These are phyloP conservation scores for Drosophila paramelanica DNA, from an alignment of 2,888 invertebrate species.

Conservation along the genomic window DNA sequence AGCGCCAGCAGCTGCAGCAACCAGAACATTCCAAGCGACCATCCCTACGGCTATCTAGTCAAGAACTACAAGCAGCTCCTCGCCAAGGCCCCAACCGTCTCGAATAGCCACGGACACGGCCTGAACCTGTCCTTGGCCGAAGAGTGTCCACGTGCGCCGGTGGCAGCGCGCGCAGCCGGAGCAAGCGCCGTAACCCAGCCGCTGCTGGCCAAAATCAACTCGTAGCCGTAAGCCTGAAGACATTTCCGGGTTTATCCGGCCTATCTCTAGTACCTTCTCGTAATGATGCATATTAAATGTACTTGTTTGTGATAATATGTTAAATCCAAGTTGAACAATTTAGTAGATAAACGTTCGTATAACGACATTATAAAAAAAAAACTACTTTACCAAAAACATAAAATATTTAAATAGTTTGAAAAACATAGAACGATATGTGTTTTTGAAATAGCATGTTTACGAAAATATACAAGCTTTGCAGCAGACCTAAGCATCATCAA, in stretches of 20 bases:
- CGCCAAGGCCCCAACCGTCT: slow-evolving; percentile 63
- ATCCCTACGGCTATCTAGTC: slow-evolving; percentile 71
- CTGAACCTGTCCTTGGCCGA: slow-evolving; percentile 42
- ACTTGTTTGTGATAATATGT: slow-evolving; percentile 78
- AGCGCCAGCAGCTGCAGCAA: slow-evolving; percentile 54
- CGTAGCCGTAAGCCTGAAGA: slow-evolving; percentile 62
- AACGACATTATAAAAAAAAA: slow-evolving; percentile 10
- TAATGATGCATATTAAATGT: slow-evolving; percentile 67
- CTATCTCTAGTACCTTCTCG: slow-evolving; percentile 49
- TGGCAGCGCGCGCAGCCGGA: slow-evolving; percentile 39
- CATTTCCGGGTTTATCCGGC: slow-evolving; percentile 15
- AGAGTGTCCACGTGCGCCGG: slow-evolving; percentile 42
- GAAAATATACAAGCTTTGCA: not conserved
- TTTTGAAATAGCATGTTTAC: not conserved
- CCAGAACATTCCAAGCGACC: slow-evolving; percentile 64
- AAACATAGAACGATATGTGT: too few relatives aligned
- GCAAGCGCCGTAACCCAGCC: slow-evolving; percentile 80
- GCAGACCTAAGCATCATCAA: slow-evolving; percentile 19
- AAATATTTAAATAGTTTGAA: too few relatives aligned
- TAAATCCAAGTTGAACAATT: slow-evolving; percentile 74
- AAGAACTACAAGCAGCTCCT: slow-evolving; percentile 81
- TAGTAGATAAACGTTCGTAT: slow-evolving; percentile 39
- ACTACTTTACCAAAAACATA: too few relatives aligned
- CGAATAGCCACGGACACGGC: slow-evolving; percentile 54
- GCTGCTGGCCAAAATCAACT: slow-evolving; percentile 82